Conservation (phyloP, 2,888 invertebrate genomes). For the Machimus atricapillus region DNA sequence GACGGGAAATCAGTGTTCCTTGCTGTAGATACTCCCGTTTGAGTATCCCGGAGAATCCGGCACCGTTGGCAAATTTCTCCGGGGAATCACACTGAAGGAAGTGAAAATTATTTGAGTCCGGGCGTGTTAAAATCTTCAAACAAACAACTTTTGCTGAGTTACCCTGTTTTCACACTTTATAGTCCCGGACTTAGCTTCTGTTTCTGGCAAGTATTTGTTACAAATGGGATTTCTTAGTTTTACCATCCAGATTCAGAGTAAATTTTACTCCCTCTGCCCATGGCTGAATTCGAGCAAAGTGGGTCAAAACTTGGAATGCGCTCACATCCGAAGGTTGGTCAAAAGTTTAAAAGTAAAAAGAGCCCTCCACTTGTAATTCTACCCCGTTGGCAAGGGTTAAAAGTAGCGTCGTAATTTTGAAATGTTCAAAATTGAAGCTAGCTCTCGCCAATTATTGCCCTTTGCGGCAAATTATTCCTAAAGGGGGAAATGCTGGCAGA, state of each 20-base stretch:
- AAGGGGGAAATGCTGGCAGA: not conserved
- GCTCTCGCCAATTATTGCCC: not conserved
- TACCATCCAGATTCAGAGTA: not conserved
- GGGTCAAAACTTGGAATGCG: not conserved
- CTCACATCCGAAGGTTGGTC: not conserved
- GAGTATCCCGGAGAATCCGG: not conserved
- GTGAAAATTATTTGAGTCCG: not conserved
- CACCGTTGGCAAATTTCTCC: not conserved
- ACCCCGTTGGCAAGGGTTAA: not conserved
- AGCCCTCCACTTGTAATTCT: not conserved
- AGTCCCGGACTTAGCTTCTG: not conserved
- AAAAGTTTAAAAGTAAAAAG: not conserved
- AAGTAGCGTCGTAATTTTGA: not conserved
- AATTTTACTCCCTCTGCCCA: not conserved
- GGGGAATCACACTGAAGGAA: not conserved
- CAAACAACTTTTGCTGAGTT: not conserved
- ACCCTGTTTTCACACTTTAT: not conserved
- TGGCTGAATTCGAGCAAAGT: not conserved
- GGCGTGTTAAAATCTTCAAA: not conserved
- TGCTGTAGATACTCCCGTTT: not conserved
- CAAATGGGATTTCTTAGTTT: not conserved
- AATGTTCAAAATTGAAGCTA: not conserved
- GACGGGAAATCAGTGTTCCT: not conserved
- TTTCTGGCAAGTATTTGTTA: not conserved
- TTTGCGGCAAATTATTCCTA: not conserved